Evolutionary conservation across 2,888 invertebrate species (phyloP).

Genomic region (Acrocera orbiculus): DNA sequence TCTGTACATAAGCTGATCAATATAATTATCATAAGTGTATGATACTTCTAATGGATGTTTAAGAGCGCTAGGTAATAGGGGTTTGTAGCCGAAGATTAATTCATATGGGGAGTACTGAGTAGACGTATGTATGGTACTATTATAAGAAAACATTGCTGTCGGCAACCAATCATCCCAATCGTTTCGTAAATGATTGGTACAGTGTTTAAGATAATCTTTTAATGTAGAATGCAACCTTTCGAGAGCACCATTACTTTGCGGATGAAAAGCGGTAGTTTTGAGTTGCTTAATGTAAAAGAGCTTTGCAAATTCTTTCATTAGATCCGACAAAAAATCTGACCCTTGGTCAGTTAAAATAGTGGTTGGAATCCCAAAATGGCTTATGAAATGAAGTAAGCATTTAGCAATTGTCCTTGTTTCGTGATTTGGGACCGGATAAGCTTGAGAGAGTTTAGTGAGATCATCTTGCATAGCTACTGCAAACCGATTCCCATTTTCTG

Average conservation of each 20-base stretch:
- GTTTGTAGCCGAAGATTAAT: too few species aligned
- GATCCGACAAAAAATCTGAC: conserved; percentile 20
- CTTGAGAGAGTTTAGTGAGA: conserved; percentile 21
- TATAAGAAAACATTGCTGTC: too few species aligned
- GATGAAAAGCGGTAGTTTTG: conserved; percentile 18
- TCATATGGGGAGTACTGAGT: too few species aligned
- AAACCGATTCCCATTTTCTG: conserved; percentile 3
- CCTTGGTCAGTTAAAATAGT: conserved; percentile 24
- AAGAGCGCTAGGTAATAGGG: too few species aligned
- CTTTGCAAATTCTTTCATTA: conserved; percentile 19
- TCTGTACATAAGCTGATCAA: too few species aligned
- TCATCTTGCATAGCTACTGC: conserved; percentile 21
- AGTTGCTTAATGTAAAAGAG: conserved; percentile 19
- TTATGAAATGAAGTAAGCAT: conserved; percentile 16
- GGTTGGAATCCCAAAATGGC: conserved; percentile 19
- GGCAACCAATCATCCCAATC: too few species aligned
- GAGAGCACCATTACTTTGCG: conserved; percentile 20
- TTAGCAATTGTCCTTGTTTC: conserved; percentile 19
- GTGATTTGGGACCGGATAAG: conserved; percentile 17
- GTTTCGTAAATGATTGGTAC: too few species aligned
- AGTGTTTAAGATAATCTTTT: too few species aligned
- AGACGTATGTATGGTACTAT: too few species aligned
- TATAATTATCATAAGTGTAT: too few species aligned
- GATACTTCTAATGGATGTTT: too few species aligned
- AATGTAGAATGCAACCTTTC: conserved; percentile 19